Base-by-base conservation (phyloP, 2,888 invertebrate species). In the Unio pictorum region DNA sequence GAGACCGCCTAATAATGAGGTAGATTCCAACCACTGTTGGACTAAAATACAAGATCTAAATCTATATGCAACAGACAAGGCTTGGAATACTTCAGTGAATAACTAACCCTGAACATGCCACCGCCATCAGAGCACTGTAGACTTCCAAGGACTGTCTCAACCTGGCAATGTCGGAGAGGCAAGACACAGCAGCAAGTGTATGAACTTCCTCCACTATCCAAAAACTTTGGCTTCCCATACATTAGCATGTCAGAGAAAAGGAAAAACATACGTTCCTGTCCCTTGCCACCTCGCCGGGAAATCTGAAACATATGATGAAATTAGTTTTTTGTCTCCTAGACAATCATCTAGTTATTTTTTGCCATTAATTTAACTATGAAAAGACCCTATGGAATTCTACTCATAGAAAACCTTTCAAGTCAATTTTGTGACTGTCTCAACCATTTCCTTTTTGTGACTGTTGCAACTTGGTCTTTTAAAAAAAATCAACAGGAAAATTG, bases 181-280 rank as follows among this genome's bases (percentile, higher is more conserved):
- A 94, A 91, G 61, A 94, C 92, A 84, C 93, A 93, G 73, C 93
- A 92, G 78, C 94, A 93, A 0, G 93, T 93, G 82, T 92, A 93
- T 18, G 93, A 84, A 55, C 76, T 79, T 30, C 79, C 92, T 4
- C 92, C 90, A 1, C 92, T 91, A 65, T 92, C 91, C 5, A 91
- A 88, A 23, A 92, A 92, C 67, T 92, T 89, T 66, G 93, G 91
- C 90, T 94, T 95, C 83, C 94, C 94, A 84, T 94, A 94, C 87
- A 95, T 91, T 61, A 95, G 91, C 81, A 94, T 93, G 84, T 95
- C 95, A 23, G 92, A 94, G 90, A 94, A 92, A 23, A 95, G 91
- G 76, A 94, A 92, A 74, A 94, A 93, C 86, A 94, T 94, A 11
- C 94, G 90, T 80, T 92, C 93, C 69, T 92, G 84, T 20, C 88